Conservation (phyloP, 2,797 vertebrate genomes). For the Hydrolagus colliei region DNA sequence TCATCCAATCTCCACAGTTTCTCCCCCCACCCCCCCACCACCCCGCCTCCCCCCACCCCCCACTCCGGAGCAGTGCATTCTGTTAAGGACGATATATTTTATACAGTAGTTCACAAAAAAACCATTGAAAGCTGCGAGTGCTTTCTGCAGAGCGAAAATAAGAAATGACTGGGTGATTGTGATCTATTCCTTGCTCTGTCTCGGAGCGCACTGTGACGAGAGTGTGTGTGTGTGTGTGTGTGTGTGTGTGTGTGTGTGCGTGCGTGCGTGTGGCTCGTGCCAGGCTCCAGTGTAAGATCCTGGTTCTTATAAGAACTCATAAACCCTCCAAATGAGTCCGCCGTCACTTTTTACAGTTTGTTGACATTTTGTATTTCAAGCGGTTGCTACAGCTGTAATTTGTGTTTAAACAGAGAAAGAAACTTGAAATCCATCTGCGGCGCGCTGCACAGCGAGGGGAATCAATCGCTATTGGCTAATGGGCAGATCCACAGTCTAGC, state of each 20-base stretch:
- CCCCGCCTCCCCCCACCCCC: no score
- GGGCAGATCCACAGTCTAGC: background rate
- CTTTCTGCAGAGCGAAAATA: background rate
- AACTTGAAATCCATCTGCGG: background rate
- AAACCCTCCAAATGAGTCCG: background rate
- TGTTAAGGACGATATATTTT: background rate
- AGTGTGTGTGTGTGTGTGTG: no score
- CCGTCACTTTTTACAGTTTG: background rate
- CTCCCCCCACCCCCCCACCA: no score
- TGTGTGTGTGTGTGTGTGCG: no score
- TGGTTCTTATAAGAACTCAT: background rate
- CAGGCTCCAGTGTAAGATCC: background rate
- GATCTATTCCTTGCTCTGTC: background rate
- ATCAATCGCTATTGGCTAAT: background rate
- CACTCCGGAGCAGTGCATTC: no score
- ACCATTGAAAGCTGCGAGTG: background rate
- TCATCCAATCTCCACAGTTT: background rate
- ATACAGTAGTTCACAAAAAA: background rate
- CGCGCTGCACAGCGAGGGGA: background rate
- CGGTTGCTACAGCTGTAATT: background rate
- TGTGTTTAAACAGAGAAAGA: background rate
- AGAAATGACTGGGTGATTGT: background rate
- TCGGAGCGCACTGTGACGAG: background rate
- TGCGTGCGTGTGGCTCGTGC: no score
- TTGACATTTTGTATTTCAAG: slow-evolving; percentile 13